phyloP scores from a whole-genome alignment of 2,888 invertebrate species.

The Scaptomyza tumidula region DNA sequence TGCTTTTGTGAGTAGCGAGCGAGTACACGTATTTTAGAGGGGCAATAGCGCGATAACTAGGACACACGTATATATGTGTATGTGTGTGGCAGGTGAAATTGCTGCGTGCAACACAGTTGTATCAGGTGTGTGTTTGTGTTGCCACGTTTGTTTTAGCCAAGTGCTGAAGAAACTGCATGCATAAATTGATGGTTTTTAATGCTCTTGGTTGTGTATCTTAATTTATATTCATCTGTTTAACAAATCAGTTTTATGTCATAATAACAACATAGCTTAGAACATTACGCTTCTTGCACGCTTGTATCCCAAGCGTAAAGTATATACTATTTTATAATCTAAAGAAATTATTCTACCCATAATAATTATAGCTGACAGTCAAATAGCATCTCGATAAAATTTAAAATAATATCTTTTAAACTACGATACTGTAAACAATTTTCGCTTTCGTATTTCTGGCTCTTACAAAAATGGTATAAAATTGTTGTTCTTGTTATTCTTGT shows the following conservation, averaged over 20 bases:
- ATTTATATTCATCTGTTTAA: neutral
- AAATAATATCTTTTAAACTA: neutral
- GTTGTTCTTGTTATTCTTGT: slow-evolving; percentile 9
- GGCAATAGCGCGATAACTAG: slow-evolving; percentile 3
- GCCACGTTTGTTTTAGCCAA: slow-evolving; percentile 34
- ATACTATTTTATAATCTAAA: neutral
- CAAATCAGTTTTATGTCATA: neutral
- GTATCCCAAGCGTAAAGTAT: neutral
- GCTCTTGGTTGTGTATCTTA: slow-evolving; percentile 10
- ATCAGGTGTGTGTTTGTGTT: slow-evolving; percentile 43
- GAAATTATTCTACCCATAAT: too few species aligned
- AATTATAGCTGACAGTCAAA: too few species aligned
- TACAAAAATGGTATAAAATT: slow-evolving; percentile 39
- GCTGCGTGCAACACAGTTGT: slow-evolving; percentile 44
- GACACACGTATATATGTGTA: neutral
- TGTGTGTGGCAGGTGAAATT: neutral
- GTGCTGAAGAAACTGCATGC: slow-evolving; percentile 32
- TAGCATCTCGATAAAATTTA: slow-evolving; percentile 14
- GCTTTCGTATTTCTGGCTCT: slow-evolving; percentile 31
- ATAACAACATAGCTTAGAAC: neutral
- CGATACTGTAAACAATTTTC: slow-evolving; percentile 27
- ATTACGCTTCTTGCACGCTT: neutral
- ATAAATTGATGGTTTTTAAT: slow-evolving; percentile 53
- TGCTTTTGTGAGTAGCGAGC: slow-evolving; percentile 57
- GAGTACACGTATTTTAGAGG: slow-evolving; percentile 2